A percentile compares a stretch with the other conserved stretches of the same genome.
Conservation (phyloP, 2,113 vertebrate species). For the Gallinago jamesoni region DNA sequence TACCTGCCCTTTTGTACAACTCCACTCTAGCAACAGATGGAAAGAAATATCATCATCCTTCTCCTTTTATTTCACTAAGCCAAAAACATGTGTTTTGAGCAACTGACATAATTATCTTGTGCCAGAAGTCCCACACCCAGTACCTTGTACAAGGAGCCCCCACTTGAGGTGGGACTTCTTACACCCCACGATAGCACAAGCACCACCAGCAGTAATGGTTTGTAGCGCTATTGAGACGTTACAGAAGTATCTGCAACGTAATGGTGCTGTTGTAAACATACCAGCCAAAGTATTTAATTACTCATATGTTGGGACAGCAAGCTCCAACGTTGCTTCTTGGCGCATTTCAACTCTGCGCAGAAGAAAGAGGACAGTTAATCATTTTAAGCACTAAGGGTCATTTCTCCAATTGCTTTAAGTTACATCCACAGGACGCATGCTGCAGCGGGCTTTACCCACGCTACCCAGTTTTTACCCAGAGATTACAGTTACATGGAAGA, state of each 20-base stretch:
- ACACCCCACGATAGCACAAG: not conserved
- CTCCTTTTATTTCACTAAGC: not conserved
- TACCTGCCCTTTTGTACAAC: not conserved
- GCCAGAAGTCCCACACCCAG: not conserved
- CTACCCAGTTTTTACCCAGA: not conserved
- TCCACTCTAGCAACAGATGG: not conserved
- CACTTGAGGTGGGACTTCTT: not conserved
- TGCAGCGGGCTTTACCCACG: not conserved
- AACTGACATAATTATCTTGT: not conserved
- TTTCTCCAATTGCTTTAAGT: not conserved
- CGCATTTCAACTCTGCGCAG: not conserved
- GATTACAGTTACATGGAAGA: not conserved
- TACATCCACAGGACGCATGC: not conserved
- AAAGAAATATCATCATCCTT: not conserved
- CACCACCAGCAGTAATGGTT: not conserved
- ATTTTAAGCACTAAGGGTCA: not conserved
- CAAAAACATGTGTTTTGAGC: not conserved
- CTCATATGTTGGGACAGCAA: not conserved
- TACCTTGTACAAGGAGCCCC: not conserved
- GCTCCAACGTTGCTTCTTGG: not conserved
- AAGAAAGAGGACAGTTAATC: not conserved
- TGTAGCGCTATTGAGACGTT: not conserved
- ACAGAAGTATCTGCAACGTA: not conserved
- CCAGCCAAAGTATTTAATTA: not conserved
- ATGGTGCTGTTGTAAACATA: not conserved